Evolutionary conservation across 2,888 invertebrate species (phyloP), one percentile per base, ranked within the genome.

Genomic region (Spatulosminthurus flaviceps): DNA sequence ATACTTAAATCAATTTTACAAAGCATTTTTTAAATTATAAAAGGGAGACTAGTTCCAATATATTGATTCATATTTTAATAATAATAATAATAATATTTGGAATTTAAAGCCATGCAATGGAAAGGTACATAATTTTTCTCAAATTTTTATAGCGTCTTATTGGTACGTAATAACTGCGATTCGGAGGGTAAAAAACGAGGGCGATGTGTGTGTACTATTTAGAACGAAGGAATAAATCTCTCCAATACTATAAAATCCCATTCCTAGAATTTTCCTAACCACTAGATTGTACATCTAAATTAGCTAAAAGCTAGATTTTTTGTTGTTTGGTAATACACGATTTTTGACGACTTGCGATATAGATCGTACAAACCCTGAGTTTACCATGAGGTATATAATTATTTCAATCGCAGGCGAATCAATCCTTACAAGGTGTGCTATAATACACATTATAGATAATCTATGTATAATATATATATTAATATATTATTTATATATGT

Each of bases 301-400:
- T 21, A 21, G 13, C 21, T 64, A 64, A 29, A n/a, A 71, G 42
- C 41, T 71, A 71, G 41, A 28, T 13, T 29, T 41, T 71, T 69
- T n/a, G n/a, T n/a, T n/a, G n/a, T 71, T 71, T 34, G 70, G 34
- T 71, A 41, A 71, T 41, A 71, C 70, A 71, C 70, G 70, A 71
- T 71, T 71, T 69, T 43, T n/a, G n/a, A 74, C 61, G 74, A 60
- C n/a, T 74, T 69, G 34, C 34, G 29, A 34, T 69, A n/a, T n/a
- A 26, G 22, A 24, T 24, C 42, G 71, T 71, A 72, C 28, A 43
- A 77, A 77, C 76, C 76, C 76, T 77, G 76, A 77, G 76, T 77
- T n/a, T 66, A 66, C 66, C 67, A 77, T 77, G 76, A 77, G 76
- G 76, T 77, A 77, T 77, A 67, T 77, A 22, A 26, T 43, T 72